Base-by-base conservation (phyloP, 2,797 vertebrate genomes). In the Danio choprae region DNA sequence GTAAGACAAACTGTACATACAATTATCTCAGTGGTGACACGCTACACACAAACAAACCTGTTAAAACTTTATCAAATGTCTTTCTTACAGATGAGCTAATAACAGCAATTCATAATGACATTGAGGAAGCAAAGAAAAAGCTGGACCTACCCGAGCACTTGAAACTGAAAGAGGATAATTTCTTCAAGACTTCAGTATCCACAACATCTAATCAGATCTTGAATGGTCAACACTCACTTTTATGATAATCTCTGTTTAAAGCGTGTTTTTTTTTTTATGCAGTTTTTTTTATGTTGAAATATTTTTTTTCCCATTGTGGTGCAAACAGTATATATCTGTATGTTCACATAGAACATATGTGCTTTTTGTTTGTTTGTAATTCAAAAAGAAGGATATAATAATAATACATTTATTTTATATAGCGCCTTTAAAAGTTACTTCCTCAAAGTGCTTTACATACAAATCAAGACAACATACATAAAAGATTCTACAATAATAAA, bases 141-240 rank as follows among this genome's bases (percentile, higher is more conserved):
- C 93, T 98, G 78, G 97, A 98, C 84, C 91, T 94, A 50, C 96
- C 97, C 50, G 97, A 98, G 86, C 92, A 96, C 82, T 88, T 91
- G 80, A 96, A 96, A 89, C 86, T 97, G 76, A 97, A 92, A 90
- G 93, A 95, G 3, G 94, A 97, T 82, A 95, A 93, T 87, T 99
- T 99, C 89, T 97, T 97, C 89, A 95, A 88, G 68, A 87, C 90
- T 1, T 65, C 56, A 55, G 83, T 67, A 0, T 86, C 88, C 8
- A 78, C 87, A 15, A 73, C 90, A 0, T 90, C 91, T 83, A 87
- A 89, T 86, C 93, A 92, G 86, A 93, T 95, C 86, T 87, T 92
- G 74, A 98, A 98, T 29, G 94, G 93, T 63, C 94, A 93, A 83
- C 87, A 82, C 73, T 68, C 53, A 46, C 48, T 38, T 43, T 48